Evolutionary conservation across 2,113 vertebrate species (phyloP).

Genomic region (Bos taurus): DNA sequence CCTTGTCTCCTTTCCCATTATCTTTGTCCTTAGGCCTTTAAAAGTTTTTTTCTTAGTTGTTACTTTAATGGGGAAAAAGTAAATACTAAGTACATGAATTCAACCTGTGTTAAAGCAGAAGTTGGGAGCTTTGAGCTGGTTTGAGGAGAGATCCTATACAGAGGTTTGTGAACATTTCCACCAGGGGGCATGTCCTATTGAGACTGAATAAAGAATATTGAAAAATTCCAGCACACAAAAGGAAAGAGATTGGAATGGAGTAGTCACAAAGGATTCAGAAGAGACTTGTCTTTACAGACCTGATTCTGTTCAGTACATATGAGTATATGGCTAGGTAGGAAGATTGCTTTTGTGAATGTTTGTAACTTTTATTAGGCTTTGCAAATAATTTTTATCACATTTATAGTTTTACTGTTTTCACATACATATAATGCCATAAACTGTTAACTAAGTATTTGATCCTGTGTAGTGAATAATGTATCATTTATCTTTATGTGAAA

Average conservation of each 20-base stretch:
- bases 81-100: not conserved
- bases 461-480: not conserved
- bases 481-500: not conserved
- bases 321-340: not conserved
- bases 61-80: not conserved
- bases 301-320: not conserved
- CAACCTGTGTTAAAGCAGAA: not conserved
- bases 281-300: not conserved
- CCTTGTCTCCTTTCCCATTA: not conserved
- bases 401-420: not conserved
- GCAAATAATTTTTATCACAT: not conserved
- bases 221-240: not conserved
- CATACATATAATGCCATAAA: not conserved
- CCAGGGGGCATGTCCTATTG: constrained; percentile 47
- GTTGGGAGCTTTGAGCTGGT: not conserved
- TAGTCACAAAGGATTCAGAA: not conserved
- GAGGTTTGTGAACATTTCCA: constrained; percentile 17
- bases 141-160: not conserved
- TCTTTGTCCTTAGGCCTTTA: not conserved
- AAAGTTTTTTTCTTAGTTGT: not conserved
- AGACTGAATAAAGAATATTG: not conserved
- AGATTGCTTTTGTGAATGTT: not conserved
- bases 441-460: not conserved
- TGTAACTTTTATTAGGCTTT: not conserved
- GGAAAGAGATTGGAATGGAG: not conserved